These are phyloP conservation scores for Eurystomus gularis DNA, from an alignment of 2,113 vertebrate species.

Conservation along the genomic window DNA sequence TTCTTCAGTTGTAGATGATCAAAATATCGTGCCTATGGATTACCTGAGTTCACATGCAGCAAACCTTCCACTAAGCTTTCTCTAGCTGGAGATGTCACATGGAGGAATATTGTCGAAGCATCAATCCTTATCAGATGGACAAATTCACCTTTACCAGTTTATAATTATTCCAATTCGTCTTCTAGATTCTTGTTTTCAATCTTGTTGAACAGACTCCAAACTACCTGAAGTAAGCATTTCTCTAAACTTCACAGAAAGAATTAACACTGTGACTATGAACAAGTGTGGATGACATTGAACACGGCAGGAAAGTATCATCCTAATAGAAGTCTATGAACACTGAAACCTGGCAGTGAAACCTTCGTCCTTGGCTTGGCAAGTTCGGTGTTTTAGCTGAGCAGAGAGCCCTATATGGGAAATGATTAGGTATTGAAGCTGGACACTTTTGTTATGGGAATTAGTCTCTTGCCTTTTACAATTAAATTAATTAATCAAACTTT, in stretches of 20 bases:
- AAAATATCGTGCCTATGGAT: neutral
- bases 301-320: neutral
- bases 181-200: neutral
- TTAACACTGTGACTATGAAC: neutral
- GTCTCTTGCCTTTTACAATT: neutral
- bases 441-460: neutral
- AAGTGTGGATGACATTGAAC: neutral
- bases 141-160: neutral
- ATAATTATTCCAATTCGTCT: neutral
- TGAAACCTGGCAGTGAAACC: neutral
- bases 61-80: neutral
- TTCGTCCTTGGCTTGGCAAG: neutral
- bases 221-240: neutral
- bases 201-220: neutral
- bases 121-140: neutral
- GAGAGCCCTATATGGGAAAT: neutral
- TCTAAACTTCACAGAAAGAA: neutral
- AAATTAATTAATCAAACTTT: neutral
- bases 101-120: neutral
- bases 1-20: neutral
- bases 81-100: fast-evolving
- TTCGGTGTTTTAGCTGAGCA: neutral
- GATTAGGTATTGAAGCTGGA: neutral
- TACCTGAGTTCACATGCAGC: neutral
- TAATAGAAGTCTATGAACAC: fast-evolving